A percentile compares a stretch with the other conserved stretches of the same genome.
Conservation (phyloP, 2,888 invertebrate species). For the Mechanitis messenoides region DNA sequence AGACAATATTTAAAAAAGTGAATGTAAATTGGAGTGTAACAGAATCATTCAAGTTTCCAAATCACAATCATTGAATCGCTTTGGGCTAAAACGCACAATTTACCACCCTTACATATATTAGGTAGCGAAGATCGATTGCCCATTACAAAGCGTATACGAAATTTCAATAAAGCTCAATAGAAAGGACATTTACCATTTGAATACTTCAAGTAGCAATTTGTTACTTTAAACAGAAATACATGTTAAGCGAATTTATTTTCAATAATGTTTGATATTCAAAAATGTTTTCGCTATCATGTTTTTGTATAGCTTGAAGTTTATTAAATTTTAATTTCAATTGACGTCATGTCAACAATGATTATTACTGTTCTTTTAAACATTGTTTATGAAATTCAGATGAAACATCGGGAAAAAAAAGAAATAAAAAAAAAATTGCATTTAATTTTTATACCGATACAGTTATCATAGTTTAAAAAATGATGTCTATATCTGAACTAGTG, state of each 20-base stretch:
- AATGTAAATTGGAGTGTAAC: neutral
- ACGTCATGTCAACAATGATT: too few relatives aligned
- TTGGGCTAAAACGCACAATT: constrained; percentile 53
- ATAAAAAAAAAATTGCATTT: too few relatives aligned
- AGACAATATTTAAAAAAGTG: too few relatives aligned
- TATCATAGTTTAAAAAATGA: too few relatives aligned
- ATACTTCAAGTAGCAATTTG: constrained; percentile 4
- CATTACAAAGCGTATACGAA: constrained; percentile 59
- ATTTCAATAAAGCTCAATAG: constrained; percentile 65
- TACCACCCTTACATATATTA: constrained; percentile 48
- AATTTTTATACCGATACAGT: too few relatives aligned
- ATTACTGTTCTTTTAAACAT: too few relatives aligned
- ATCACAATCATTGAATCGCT: constrained; percentile 4
- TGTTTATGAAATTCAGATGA: too few relatives aligned
- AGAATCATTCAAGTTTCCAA: neutral
- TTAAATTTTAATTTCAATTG: too few relatives aligned
- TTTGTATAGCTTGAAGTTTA: too few relatives aligned
- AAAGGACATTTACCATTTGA: constrained; percentile 20
- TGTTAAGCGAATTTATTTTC: neutral
- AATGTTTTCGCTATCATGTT: too few relatives aligned
- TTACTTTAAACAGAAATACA: neutral
- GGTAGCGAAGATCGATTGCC: constrained; percentile 60
- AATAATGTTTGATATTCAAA: neutral
- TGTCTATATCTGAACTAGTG: too few relatives aligned
- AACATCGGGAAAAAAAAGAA: too few relatives aligned